These are phyloP conservation scores for Tetheella fluctuosa DNA, from an alignment of 2,888 invertebrate species.

Conservation along the genomic window DNA sequence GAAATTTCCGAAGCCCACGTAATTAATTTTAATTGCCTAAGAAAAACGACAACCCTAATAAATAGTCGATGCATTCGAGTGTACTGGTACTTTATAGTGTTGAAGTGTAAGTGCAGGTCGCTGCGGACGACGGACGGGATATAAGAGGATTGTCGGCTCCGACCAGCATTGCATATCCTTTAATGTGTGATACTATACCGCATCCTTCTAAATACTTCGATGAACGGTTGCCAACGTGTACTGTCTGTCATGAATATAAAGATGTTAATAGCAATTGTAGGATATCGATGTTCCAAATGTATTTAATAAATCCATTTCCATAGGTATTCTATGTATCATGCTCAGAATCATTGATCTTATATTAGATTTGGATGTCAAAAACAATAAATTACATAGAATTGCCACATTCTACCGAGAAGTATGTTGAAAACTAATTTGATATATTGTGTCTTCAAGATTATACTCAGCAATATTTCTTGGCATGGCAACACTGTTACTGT, in stretches of 20 bases:
- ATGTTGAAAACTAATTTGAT: neutral
- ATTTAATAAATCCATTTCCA: no score
- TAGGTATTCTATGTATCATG: no score
- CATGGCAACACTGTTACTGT: neutral
- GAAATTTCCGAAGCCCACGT: no score
- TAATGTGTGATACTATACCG: conserved; percentile 12
- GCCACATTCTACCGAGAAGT: neutral
- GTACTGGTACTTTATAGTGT: conserved; percentile 47
- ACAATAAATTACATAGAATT: neutral
- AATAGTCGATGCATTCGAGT: conserved; percentile 43
- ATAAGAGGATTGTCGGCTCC: conserved; percentile 48
- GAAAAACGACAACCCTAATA: conserved; percentile 35
- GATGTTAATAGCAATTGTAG: neutral
- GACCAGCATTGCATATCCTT: conserved; percentile 14
- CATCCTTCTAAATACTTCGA: neutral
- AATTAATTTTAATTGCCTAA: neutral
- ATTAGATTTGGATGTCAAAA: neutral
- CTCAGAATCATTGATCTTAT: no score
- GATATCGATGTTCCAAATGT: no score
- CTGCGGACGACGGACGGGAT: conserved; percentile 47
- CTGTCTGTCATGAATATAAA: neutral
- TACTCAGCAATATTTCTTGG: neutral
- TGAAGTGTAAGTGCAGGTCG: conserved; percentile 41
- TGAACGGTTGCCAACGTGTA: neutral
- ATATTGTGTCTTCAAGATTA: conserved; percentile 7